Conservation (phyloP, 2,113 vertebrate genomes). For the Lamprotornis superbus region DNA sequence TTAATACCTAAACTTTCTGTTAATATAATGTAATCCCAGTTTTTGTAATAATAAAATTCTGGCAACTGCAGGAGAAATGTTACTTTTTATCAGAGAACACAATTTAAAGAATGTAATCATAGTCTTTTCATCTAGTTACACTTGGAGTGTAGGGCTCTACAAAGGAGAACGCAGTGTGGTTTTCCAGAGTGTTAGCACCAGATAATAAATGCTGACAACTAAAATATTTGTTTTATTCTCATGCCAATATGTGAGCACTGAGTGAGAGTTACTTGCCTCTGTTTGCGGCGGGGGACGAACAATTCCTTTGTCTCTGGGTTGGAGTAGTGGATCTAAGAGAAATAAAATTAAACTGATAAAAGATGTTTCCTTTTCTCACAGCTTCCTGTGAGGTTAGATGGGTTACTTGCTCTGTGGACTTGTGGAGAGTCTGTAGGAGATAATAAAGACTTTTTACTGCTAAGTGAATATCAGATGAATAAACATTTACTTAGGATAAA, state of each 20-base stretch:
- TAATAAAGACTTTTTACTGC: background rate
- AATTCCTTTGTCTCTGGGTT: background rate
- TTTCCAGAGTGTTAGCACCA: background rate
- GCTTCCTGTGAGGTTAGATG: background rate
- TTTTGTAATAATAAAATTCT: background rate
- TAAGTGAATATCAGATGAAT: background rate
- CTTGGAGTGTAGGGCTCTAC: background rate
- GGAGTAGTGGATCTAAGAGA: background rate
- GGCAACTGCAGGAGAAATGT: background rate
- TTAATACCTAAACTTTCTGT: background rate
- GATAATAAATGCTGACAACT: background rate
- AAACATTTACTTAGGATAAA: background rate
- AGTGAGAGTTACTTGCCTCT: background rate
- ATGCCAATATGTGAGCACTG: background rate
- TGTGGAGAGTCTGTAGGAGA: background rate
- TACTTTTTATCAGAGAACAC: background rate
- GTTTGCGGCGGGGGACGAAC: background rate
- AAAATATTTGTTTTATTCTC: background rate
- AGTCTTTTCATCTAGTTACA: background rate
- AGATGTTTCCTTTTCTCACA: background rate
- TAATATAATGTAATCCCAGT: background rate
- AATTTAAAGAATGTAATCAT: background rate
- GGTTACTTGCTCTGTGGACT: background rate
- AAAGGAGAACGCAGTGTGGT: background rate
- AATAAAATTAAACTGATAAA: background rate